Conservation (phyloP, 2,888 invertebrate genomes). For the Drosophila pseudotalamancana region DNA sequence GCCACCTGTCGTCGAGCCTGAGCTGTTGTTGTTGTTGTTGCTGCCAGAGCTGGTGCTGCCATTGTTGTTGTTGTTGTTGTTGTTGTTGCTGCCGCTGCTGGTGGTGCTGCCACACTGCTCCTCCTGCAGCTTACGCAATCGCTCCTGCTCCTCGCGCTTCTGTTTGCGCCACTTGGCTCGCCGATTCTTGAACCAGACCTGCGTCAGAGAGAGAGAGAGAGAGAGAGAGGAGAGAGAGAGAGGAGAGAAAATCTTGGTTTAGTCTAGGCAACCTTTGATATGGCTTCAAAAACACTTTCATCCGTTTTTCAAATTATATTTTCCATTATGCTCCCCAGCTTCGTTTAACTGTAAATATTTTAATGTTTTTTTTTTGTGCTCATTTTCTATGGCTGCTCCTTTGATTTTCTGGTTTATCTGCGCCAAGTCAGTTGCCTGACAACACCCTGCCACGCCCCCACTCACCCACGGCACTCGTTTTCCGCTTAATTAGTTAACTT, state of each 20-base stretch:
- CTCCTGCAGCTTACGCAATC: constrained; percentile 92
- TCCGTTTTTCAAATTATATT: constrained; percentile 84
- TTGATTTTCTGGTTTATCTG: constrained; percentile 31
- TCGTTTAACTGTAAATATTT: constrained; percentile 48
- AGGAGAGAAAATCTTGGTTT: constrained; percentile 21
- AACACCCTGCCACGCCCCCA: neutral
- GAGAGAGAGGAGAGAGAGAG: constrained; percentile 37
- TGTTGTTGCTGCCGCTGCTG: constrained; percentile 29
- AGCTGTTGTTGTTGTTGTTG: constrained; percentile 91
- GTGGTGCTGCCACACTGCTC: constrained; percentile 86
- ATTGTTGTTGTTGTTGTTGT: constrained; percentile 28
- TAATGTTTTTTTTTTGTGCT: constrained; percentile 46
- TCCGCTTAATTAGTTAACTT: constrained; percentile 83
- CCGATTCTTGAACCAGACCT: constrained; percentile 99
- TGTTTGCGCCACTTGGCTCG: constrained; percentile 98
- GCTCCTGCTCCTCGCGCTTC: constrained; percentile 94
- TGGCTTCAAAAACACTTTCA: constrained; percentile 85
- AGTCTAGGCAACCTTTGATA: constrained; percentile 59
- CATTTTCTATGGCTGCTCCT: constrained; percentile 33
- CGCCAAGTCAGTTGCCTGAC: constrained; percentile 50
- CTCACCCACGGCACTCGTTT: neutral
- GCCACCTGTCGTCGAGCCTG: constrained; percentile 80
- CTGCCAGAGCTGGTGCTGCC: constrained; percentile 16
- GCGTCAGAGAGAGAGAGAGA: constrained; percentile 46
- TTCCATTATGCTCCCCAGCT: constrained; percentile 39